Evolutionary conservation across 2,797 vertebrate genomes (phyloP), one percentile per base, ranked within the genome.

Genomic region (Diplodus sargus): DNA sequence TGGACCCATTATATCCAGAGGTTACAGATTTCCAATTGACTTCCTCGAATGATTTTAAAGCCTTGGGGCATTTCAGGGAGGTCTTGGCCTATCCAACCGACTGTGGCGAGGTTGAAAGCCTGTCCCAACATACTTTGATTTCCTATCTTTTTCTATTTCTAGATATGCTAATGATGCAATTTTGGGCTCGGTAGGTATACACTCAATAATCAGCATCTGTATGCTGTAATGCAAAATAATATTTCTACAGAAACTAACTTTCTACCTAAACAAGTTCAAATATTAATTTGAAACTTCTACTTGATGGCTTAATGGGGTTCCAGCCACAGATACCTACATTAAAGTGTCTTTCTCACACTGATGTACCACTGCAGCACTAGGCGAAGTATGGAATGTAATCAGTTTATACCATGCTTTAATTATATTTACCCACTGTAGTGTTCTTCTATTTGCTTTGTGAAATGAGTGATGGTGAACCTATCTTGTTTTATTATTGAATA

Each of bases 21-120:
- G 51, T 61, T 65, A 68, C 49, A 78, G 52, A 78, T 86, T 78
- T 83, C 34, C 76, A 63, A 54, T 25, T 45, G 57, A 81, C 15
- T 45, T 45, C 47, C 52, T 48, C 0, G 4, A 61, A 45, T 63
- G 58, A 51, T 54, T 68, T 51, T 12, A 23, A 57, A 47, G 56
- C 23, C 66, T 58, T 39, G 17, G 2, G 53, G 63, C 17, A 3
- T 53, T 70, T 79, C 8, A 34, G 34, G 1, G 34, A 34, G 34
- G 34, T 8, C 34, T 34, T 1, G 34, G 34, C 34, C 34, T 34
- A 8, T 34, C 34, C 34, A 34, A 34, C 42, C 17, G 22, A 25
- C 3, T 68, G 34, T n/a, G 22, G 22, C 1, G 13, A 15, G 18
- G 23, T 57, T 45, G 7, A 16, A 49, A 20, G 16, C 34, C 11